Evolutionary conservation across 2,797 vertebrate genomes (phyloP).

Genomic region (Oreortyx pictus): DNA sequence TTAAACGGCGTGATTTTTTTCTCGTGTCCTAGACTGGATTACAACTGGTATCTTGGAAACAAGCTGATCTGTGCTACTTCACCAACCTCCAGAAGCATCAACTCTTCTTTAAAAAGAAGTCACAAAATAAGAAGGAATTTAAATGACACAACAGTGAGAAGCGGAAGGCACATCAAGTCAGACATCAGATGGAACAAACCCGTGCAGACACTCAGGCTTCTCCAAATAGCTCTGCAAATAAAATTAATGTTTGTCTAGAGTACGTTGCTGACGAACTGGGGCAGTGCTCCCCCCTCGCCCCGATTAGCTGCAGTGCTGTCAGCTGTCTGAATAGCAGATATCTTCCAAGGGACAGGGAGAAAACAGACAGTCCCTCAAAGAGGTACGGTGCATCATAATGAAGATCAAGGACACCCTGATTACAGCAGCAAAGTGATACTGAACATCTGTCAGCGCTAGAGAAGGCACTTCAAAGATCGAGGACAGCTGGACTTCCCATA

Average conservation of each 20-base stretch:
- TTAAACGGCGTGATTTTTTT: background rate
- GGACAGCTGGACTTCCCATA: slow-evolving; percentile 69
- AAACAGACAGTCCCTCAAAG: background rate
- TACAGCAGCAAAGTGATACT: slow-evolving; percentile 37
- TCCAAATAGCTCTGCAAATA: slow-evolving; percentile 12
- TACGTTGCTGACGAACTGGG: rapidly evolving
- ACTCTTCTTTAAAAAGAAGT: background rate
- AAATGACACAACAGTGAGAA: background rate
- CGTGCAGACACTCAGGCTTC: background rate
- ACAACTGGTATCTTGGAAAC: background rate
- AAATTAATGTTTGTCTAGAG: background rate
- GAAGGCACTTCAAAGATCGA: slow-evolving; percentile 62
- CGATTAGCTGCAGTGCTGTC: rapidly evolving
- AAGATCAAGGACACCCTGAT: slow-evolving; percentile 71
- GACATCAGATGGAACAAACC: background rate
- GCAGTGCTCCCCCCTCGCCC: background rate
- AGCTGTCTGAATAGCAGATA: background rate
- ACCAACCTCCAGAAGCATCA: background rate
- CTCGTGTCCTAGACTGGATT: background rate
- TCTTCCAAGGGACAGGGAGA: background rate
- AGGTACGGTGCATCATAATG: slow-evolving; percentile 16
- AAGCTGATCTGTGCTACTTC: background rate
- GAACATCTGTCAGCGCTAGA: slow-evolving; percentile 71
- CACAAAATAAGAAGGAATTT: slow-evolving; percentile 13
- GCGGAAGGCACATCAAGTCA: background rate